Evolutionary conservation across 2,113 vertebrate genomes (phyloP).

Genomic region (Otocyon megalotis): DNA sequence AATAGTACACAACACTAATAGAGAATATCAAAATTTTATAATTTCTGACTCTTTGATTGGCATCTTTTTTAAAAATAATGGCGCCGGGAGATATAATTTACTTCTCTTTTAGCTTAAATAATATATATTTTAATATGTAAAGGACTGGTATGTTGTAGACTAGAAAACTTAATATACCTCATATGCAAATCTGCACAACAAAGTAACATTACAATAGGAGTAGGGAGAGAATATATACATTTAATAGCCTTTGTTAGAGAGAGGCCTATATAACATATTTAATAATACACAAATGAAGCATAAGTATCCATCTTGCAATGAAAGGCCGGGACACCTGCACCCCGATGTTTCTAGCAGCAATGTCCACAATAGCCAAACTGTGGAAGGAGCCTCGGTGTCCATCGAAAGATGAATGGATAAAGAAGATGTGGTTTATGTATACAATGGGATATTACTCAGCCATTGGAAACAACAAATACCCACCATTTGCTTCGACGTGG

Average conservation of each 20-base stretch:
- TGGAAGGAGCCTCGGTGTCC: no score
- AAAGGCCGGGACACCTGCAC: no score
- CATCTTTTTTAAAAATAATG: background rate
- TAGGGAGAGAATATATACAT: background rate
- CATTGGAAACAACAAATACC: no score
- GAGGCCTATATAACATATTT: background rate
- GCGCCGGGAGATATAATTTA: background rate
- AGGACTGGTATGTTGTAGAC: background rate
- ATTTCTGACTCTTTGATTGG: background rate
- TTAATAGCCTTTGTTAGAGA: background rate
- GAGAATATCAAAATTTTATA: background rate
- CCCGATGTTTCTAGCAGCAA: no score
- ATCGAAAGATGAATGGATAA: no score
- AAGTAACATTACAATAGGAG: background rate
- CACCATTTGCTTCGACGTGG: no score
- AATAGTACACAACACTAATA: slow-evolving; percentile 22
- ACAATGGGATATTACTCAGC: no score
- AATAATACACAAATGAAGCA: background rate
- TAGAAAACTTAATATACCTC: background rate
- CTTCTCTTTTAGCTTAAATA: background rate
- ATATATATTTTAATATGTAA: background rate
- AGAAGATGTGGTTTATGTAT: no score
- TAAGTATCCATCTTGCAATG: background rate
- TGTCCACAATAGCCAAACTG: no score
- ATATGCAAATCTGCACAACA: background rate